Conservation (phyloP, 1,140 invertebrate genomes). For the Dryas iulia region DNA sequence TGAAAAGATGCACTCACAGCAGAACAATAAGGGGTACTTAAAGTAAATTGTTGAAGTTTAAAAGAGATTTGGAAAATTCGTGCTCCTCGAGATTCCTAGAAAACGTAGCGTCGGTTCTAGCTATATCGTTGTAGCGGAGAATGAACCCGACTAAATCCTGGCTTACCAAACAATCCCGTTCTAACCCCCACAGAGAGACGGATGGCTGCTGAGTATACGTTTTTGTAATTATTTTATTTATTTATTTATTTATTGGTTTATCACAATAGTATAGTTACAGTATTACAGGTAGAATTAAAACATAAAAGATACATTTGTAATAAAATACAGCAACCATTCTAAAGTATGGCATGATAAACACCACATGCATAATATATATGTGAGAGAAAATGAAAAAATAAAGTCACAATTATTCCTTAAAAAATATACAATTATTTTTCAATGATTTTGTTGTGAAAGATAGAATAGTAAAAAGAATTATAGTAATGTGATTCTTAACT, state of each 20-base stretch:
- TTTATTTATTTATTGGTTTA: too few relatives aligned
- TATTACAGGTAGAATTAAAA: too few relatives aligned
- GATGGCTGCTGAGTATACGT: conserved; percentile 34
- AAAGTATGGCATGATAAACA: too few relatives aligned
- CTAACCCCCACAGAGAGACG: conserved; percentile 32
- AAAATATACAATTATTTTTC: too few relatives aligned
- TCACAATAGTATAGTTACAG: too few relatives aligned
- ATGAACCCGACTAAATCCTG: conserved; percentile 50
- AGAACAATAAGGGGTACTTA: conserved; percentile 16
- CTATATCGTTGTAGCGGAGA: conserved; percentile 40
- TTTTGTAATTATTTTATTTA: conserved; percentile 2
- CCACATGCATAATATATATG: too few relatives aligned
- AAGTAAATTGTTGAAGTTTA: conserved; percentile 26
- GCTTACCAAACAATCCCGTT: conserved; percentile 41
- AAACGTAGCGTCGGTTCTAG: conserved; percentile 29
- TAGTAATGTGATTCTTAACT: too few relatives aligned
- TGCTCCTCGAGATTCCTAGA: conserved; percentile 28
- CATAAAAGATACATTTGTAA: too few relatives aligned
- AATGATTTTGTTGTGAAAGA: neutral
- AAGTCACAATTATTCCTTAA: too few relatives aligned
- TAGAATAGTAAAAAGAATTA: too few relatives aligned
- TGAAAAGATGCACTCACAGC: neutral
- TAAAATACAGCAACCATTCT: too few relatives aligned
- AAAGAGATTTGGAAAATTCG: conserved; percentile 21
- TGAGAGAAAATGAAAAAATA: too few relatives aligned